These are phyloP conservation scores for Pelecanoides urinatrix DNA, from an alignment of 2,113 vertebrate species.

Conservation along the genomic window DNA sequence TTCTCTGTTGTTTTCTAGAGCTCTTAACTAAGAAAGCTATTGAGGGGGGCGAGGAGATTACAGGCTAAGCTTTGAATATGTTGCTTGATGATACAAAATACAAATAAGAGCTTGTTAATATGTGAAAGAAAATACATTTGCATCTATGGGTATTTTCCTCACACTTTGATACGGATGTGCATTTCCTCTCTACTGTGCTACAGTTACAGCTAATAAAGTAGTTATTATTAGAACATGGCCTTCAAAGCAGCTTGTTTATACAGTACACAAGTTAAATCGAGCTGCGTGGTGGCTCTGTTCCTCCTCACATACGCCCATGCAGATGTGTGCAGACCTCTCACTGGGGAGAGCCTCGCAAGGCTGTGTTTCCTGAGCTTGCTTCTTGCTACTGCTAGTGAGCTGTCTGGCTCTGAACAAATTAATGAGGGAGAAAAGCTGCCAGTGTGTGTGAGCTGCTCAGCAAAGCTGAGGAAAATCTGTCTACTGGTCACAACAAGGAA, in stretches of 20 bases:
- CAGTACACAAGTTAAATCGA: not conserved
- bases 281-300: not conserved
- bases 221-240: not conserved
- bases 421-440: not conserved
- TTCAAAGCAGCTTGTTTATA: not conserved
- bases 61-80: not conserved
- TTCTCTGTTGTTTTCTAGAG: not conserved
- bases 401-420: not conserved
- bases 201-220: not conserved
- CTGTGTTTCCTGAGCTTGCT: not conserved
- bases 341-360: fast-evolving
- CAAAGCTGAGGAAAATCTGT: not conserved
- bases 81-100: not conserved
- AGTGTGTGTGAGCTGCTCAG: not conserved
- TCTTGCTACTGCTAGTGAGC: not conserved
- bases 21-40: not conserved
- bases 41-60: too few species aligned
- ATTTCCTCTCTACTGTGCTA: not conserved
- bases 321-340: fast-evolving
- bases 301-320: fast-evolving
- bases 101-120: not conserved
- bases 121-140: not conserved
- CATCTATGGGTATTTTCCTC: not conserved
- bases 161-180: not conserved
- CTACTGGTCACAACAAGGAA: not conserved